A percentile compares a stretch with the other conserved stretches of the same genome.
Evolutionary conservation across 2,888 invertebrate genomes (phyloP).

Genomic region (Sphaeridia pumilis): DNA sequence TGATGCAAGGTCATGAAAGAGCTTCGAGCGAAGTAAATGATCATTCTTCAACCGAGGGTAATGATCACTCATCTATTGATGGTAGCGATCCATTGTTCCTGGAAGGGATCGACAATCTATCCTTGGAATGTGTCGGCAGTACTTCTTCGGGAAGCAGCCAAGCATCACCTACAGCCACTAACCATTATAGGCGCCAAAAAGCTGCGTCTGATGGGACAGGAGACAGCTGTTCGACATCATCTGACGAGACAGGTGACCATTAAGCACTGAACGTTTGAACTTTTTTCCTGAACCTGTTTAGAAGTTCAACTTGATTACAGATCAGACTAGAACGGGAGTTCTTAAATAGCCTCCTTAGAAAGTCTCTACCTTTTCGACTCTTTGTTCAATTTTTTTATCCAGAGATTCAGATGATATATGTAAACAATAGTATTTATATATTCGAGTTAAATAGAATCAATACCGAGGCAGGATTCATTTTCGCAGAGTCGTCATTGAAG

Average conservation of each 20-base stretch:
- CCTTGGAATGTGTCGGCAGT: conserved; percentile 7
- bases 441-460: too few species aligned
- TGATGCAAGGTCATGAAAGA: neutral
- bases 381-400: too few species aligned
- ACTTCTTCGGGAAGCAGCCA: conserved; percentile 4
- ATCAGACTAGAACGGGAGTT: too few species aligned
- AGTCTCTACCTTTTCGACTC: too few species aligned
- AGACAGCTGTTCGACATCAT: conserved; percentile 7
- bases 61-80: conserved; percentile 10
- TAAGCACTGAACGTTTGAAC: too few species aligned
- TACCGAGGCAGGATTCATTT: too few species aligned
- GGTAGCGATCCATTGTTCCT: conserved; percentile 6
- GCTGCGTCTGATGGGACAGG: conserved; percentile 3
- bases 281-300: too few species aligned
- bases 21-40: conserved; percentile 5
- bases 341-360: too few species aligned
- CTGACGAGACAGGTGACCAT: conserved; percentile 2
- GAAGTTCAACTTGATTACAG: too few species aligned
- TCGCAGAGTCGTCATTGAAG: too few species aligned
- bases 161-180: neutral
- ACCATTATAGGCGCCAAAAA: neutral
- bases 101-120: conserved; percentile 9
- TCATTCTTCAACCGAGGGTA: conserved; percentile 6
- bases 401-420: too few species aligned
- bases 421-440: too few species aligned